phyloP scores from a whole-genome alignment of 2,888 invertebrate species.

The Aethes cnicana region DNA sequence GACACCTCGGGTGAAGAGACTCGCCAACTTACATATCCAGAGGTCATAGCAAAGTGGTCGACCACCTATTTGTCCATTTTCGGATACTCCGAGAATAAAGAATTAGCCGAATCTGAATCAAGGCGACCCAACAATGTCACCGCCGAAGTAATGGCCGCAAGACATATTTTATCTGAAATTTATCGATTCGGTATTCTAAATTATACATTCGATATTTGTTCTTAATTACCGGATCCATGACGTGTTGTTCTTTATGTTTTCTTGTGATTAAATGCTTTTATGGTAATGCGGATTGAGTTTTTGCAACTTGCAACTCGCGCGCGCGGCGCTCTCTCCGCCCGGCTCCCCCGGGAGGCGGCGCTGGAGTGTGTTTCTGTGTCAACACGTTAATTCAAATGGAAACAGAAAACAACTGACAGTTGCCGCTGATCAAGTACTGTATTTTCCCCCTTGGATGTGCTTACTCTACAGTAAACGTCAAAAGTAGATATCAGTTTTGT shows the following conservation, averaged over 20 bases:
- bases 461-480: no score
- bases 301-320: conserved; percentile 1
- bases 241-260: conserved; percentile 27
- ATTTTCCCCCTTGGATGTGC: no score
- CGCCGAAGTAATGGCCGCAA: conserved; percentile 68
- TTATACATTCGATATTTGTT: conserved; percentile 49
- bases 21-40: conserved; percentile 41
- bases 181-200: conserved; percentile 64
- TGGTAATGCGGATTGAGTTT: conserved; percentile 24
- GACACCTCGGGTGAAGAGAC: no score
- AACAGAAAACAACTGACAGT: conserved; percentile 33
- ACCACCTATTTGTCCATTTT: conserved; percentile 49
- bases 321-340: background rate
- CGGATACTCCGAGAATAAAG: conserved; percentile 56
- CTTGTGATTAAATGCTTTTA: conserved; percentile 42
- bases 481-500: no score
- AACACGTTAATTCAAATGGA: conserved; percentile 48
- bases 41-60: conserved; percentile 46
- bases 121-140: conserved; percentile 58
- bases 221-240: conserved; percentile 31
- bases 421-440: conserved; percentile 6
- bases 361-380: conserved; percentile 66
- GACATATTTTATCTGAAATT: conserved; percentile 70
- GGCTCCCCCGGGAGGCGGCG: no score
- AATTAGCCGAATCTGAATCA: conserved; percentile 57